Conservation (phyloP, 2,888 invertebrate species). For the Apantesis nais region DNA sequence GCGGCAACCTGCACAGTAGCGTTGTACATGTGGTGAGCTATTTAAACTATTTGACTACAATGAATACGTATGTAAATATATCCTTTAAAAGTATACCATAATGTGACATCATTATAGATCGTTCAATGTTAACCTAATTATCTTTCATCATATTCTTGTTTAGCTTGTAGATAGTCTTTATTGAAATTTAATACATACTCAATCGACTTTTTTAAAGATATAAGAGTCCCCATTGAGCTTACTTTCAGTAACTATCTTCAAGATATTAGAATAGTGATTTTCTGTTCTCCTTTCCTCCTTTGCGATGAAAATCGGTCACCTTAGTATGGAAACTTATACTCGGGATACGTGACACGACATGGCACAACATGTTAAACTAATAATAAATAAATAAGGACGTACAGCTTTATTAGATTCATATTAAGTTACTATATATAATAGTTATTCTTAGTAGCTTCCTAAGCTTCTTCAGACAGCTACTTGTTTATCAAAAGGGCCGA, state of each 20-base stretch:
- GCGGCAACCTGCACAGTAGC: conserved; percentile 88
- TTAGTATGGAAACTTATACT: neutral
- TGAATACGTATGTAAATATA: neutral
- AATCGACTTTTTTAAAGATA: neutral
- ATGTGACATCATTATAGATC: conserved; percentile 17
- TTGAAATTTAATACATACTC: neutral
- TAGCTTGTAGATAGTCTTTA: neutral
- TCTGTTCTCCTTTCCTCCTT: neutral
- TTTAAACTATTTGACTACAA: neutral
- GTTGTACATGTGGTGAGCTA: conserved; percentile 87
- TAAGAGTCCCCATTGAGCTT: neutral
- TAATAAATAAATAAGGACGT: no score
- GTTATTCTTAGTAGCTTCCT: neutral
- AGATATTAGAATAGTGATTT: neutral
- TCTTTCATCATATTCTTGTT: conserved; percentile 1
- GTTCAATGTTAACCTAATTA: conserved; percentile 6
- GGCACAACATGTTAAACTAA: no score
- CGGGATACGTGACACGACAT: no score
- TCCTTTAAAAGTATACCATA: conserved; percentile 3
- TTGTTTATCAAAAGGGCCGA: no score
- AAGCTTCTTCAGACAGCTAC: neutral
- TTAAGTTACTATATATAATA: no score
- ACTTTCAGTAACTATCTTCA: no score
- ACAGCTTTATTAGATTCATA: no score
- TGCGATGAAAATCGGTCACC: neutral